These are phyloP conservation scores for Campoplex nolae DNA, from an alignment of 2,888 invertebrate species.

Conservation along the genomic window DNA sequence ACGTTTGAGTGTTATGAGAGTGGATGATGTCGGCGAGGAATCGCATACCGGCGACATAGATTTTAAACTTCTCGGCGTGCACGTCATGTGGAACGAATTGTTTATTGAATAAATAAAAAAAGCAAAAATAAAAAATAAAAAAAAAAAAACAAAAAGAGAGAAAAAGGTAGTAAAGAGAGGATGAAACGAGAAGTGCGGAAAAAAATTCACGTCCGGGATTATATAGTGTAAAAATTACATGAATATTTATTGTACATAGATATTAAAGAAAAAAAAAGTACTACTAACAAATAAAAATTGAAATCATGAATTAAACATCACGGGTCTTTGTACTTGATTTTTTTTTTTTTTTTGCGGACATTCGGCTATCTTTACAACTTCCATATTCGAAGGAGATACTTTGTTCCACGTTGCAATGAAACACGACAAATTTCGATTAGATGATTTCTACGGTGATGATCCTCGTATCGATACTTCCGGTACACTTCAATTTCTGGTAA, in stretches of 20 bases:
- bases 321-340: constrained; percentile 51
- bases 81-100: constrained; percentile 45
- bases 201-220: constrained; percentile 72
- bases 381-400: background rate
- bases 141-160: background rate
- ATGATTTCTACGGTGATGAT: background rate
- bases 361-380: background rate
- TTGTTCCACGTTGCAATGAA: background rate
- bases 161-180: constrained; percentile 53
- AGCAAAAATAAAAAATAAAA: background rate
- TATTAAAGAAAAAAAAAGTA: constrained; percentile 80
- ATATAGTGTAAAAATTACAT: constrained; percentile 83
- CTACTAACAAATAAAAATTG: constrained; percentile 84
- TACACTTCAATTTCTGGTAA: constrained; percentile 44
- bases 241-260: constrained; percentile 85
- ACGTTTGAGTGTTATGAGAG: constrained; percentile 56
- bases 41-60: constrained; percentile 72
- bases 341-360: background rate
- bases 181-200: constrained; percentile 52
- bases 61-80: constrained; percentile 77
- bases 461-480: constrained; percentile 37
- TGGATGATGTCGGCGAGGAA: constrained; percentile 70
- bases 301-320: constrained; percentile 78
- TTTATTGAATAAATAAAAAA: constrained; percentile 36
- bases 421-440: constrained; percentile 8